Base-by-base conservation (phyloP, 2,113 vertebrate species). In the Cairina moschata region DNA sequence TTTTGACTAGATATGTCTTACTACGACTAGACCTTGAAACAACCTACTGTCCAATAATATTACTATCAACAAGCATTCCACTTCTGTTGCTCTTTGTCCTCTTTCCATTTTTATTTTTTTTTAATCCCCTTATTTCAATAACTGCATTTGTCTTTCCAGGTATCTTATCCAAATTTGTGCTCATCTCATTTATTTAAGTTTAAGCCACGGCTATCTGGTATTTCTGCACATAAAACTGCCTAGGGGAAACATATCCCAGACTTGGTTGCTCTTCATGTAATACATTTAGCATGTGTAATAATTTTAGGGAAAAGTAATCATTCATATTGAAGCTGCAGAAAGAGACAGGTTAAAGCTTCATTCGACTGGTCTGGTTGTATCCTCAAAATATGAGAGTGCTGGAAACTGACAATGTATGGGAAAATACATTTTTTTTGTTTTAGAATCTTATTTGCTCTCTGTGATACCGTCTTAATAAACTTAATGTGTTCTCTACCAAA, bases 41-140 rank as follows among this genome's bases (percentile, higher is more conserved):
- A 68, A 52, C 17, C 46, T 25, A 42, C 8, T 59, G 0, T 0
- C 42, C 75, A 76, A 82, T 75, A 90, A 0, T 25, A 36, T 38
- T 21, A 40, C 55, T 11, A 74, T 54, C 50, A 83, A 77, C 40
- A 86, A 54, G 8, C n/a, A 72, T 59, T 46, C 42, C 21, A 52
- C 2, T 3, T 12, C 2, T 15, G 10, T 52, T 6, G 69, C 2
- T 60, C 13, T 31, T 31, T 17, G 32, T 77, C 9, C 9, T 60
- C 12, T 91, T 65, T 85, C 79, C 26, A 31, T 68, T 87, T 76
- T 63, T n/a, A n/a, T 22, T 63, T 87, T 32, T 29, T 13, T 58
- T 91, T 40, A 18, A 18, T n/a, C 17, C 38, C 44, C 59, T 71
- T 32, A 73, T 85, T 66, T 93, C 54, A 60, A 50, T 46, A 54